Evolutionary conservation across 1,140 invertebrate genomes (phyloP), one percentile per base, ranked within the genome.

Genomic region (Camponotus vicinus): DNA sequence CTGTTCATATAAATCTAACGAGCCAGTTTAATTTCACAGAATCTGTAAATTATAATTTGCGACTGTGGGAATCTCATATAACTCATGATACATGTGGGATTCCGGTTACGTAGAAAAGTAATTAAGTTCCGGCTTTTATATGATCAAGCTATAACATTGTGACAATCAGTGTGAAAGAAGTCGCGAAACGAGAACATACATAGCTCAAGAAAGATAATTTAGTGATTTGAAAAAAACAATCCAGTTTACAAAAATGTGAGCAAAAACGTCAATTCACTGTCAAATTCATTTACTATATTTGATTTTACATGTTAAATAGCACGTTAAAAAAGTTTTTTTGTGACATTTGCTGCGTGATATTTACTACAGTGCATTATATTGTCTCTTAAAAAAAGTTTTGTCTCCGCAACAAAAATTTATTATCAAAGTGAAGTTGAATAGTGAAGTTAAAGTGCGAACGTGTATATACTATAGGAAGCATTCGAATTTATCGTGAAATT

Each of bases 51-150:
- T 9, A 13, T 59, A 45, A 61, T 64, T 61, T 2, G 6, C 67
- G 8, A n/a, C 21, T 18, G 40, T 45, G 55, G 52, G 52, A 61
- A 73, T 73, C 42, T 61, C 18, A 1, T 9, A 13, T 37, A 37
- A 61, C 18, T 45, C n/a, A 45, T 0, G 6, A 3, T 32, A 2
- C 3, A 9, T 5, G 55, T 21, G 55, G 37, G 27, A 61, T 57
- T 61, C 18, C 67, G 11, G 70, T 34, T 45, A 21, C 18, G 11
- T 61, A 82, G 11, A 21, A 70, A 69, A 73, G 9, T n/a, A 82
- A 82, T 73, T 82, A 82, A 61, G 40, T 73, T 49, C 52, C 13
- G 40, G 18, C 73, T 82, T 49, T 49, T 82, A 82, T 82, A 82
- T 73, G 21, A 34, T 9, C 18, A 40, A 32, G n/a, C 7, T 8